phyloP scores from a whole-genome alignment of 2,797 vertebrate species.

The Notolepis coatsorum region DNA sequence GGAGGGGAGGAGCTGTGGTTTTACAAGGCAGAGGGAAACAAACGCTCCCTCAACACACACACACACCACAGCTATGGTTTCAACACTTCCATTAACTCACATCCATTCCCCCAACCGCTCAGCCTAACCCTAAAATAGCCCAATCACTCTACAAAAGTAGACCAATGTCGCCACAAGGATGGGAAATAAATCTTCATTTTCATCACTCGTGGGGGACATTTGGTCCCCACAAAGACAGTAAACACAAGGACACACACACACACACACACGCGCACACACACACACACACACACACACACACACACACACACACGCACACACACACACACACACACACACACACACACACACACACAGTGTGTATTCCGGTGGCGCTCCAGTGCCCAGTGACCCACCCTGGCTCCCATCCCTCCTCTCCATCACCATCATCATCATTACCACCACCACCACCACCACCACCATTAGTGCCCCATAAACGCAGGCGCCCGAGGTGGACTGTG shows the following conservation, averaged over 20 bases:
- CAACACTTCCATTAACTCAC: too few relatives aligned
- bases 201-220: too few relatives aligned
- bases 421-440: background rate
- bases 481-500: conserved; percentile 22
- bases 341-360: background rate
- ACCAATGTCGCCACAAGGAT: too few relatives aligned
- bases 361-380: background rate
- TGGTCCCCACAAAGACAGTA: too few relatives aligned
- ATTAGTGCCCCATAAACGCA: conserved; percentile 37
- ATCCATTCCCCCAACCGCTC: too few relatives aligned
- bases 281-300: background rate
- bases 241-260: background rate
- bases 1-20: conserved; percentile 21
- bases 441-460: background rate
- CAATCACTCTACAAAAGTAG: too few relatives aligned
- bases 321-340: conserved; percentile 12
- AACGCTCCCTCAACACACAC: background rate
- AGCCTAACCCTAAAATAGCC: too few relatives aligned
- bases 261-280: background rate
- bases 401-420: background rate
- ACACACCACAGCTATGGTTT: too few relatives aligned
- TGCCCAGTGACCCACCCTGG: background rate
- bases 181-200: too few relatives aligned
- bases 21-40: conserved; percentile 15
- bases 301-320: background rate